Evolutionary conservation across 2,797 vertebrate species (phyloP), one percentile per base, ranked within the genome.

Genomic region (Tinamus major): DNA sequence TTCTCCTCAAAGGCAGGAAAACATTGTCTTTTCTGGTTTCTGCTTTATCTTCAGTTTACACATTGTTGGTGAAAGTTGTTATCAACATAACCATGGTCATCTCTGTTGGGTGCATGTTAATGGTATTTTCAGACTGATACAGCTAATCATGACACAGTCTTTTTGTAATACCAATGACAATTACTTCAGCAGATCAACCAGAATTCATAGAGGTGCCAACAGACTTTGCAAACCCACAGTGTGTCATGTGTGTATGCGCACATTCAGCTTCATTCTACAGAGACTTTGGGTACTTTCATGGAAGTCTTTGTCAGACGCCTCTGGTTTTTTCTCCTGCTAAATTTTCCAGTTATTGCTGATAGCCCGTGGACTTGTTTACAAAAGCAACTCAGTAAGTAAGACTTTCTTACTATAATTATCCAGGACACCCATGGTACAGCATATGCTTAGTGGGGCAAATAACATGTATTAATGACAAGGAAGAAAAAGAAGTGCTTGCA

Each of bases 361-460:
- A 75, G 59, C 6, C 15, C 26, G 33, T 61, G 14, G 4, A 21
- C 7, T 3, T 51, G 27, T 67, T 59, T 79, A 59, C 18, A 13
- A 27, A 15, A 78, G 10, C 5, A 87, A 75, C 3, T 56, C 13
- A 21, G 5, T 29, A 70, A 79, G 2, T 27, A 67, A 91, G 79
- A 8, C 5, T 39, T 85, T 74, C n/a, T 89, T 41, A 74, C 4
- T 59, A 4, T 31, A 85, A 27, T 13, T 75, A 17, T n/a, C 59
- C 6, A 64, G 24, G 12, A 67, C 9, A 63, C 19, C 4, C 33
- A 15, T 5, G 13, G 29, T 33, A 61, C 18, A 51, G n/a, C 39
- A 39, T 29, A 19, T 1, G 3, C 53, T 70, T 69, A 75, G 6
- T n/a, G 16, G 0, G 0, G n/a, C n/a, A 94, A 55, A 31, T 33